Conservation (phyloP, 2,888 invertebrate genomes). For the Sphaerophoria taeniata region DNA sequence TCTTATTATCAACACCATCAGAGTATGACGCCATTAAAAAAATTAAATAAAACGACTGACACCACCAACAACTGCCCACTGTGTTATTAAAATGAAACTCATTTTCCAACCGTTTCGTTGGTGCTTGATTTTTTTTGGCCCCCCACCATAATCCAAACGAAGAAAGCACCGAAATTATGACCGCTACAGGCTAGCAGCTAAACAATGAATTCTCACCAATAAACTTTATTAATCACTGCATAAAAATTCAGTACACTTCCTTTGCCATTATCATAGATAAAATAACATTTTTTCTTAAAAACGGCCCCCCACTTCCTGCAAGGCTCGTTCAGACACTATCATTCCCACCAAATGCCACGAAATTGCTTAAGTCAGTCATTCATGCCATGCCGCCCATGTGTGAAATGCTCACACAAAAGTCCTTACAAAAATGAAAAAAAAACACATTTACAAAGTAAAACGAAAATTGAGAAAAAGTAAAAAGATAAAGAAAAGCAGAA, state of each 20-base stretch:
- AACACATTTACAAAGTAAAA: background rate
- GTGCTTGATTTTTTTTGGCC: background rate
- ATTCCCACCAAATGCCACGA: background rate
- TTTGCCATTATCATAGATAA: conserved; percentile 68
- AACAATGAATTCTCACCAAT: conserved; percentile 49
- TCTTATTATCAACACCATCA: conserved; percentile 22
- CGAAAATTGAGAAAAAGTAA: background rate
- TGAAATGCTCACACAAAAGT: conserved; percentile 64
- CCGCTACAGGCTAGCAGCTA: conserved; percentile 24
- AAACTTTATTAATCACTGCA: conserved; percentile 71
- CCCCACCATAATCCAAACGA: background rate
- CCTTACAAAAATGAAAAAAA: conserved; percentile 7
- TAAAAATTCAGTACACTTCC: conserved; percentile 71
- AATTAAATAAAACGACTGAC: conserved; percentile 4
- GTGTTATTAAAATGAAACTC: conserved; percentile 29
- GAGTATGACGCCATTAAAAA: background rate
- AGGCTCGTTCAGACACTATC: background rate
- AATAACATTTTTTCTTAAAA: conserved; percentile 60
- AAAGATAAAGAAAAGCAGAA: background rate
- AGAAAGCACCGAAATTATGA: background rate
- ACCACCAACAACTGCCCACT: background rate
- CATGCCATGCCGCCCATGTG: conserved; percentile 62
- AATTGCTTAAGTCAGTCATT: conserved; percentile 37
- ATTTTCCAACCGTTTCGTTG: conserved; percentile 14
- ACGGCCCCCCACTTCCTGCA: conserved; percentile 23